Evolutionary conservation across 2,888 invertebrate genomes (phyloP).

Genomic region (Himalopsyche anomala): DNA sequence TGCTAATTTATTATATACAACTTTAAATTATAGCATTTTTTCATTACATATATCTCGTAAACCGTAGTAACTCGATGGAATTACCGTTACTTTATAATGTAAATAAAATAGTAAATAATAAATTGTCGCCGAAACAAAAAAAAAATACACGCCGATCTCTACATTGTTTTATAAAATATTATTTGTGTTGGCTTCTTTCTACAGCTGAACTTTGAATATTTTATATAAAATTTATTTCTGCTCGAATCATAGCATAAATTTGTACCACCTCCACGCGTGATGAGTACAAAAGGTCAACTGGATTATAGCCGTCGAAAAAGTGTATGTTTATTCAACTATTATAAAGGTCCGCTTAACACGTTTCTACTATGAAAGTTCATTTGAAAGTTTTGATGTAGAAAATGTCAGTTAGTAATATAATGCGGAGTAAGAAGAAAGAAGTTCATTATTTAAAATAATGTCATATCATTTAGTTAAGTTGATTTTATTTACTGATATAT

Average conservation of each 20-base stretch:
- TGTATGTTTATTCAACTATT: slow-evolving; percentile 4
- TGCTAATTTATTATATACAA: no score
- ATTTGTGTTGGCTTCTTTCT: not conserved
- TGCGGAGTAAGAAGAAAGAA: not conserved
- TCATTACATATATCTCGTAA: not conserved
- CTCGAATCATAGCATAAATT: not conserved
- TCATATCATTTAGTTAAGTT: no score
- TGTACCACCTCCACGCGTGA: not conserved
- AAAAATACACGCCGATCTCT: not conserved
- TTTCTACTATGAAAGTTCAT: not conserved
- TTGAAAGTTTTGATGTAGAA: slow-evolving; percentile 12
- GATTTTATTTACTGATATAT: no score
- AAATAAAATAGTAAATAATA: not conserved
- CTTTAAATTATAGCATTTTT: not conserved
- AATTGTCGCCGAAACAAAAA: not conserved
- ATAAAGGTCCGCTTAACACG: slow-evolving; percentile 41
- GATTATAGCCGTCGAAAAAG: not conserved
- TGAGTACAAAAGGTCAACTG: not conserved
- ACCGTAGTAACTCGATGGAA: not conserved
- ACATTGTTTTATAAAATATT: not conserved
- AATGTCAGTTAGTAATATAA: not conserved
- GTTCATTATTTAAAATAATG: no score
- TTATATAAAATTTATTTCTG: not conserved
- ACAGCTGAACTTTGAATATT: slow-evolving; percentile 4
- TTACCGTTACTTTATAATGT: not conserved